phyloP scores from a whole-genome alignment of 1,140 invertebrate genomes.

The Drosophila ananassae region DNA sequence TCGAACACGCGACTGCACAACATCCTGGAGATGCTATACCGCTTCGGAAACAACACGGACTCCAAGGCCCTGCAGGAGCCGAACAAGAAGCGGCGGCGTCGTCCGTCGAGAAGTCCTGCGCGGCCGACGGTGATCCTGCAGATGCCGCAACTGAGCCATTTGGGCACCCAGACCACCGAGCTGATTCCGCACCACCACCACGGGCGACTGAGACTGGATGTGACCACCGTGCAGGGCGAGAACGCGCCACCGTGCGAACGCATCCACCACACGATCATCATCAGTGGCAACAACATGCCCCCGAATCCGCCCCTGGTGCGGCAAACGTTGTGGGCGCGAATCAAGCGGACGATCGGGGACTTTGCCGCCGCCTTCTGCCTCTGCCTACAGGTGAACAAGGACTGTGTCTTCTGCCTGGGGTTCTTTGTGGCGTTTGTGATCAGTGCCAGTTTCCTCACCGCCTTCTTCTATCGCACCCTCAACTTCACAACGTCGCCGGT shows the following conservation, averaged over 20 bases:
- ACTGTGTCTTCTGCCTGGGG: constrained; percentile 78
- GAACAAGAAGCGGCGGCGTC: constrained; percentile 20
- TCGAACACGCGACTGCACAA: constrained; percentile 20
- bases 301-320: neutral
- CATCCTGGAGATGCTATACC: constrained; percentile 49
- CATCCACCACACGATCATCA: constrained; percentile 64
- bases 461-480: constrained; percentile 78
- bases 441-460: constrained; percentile 76
- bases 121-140: constrained; percentile 10
- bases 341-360: constrained; percentile 46
- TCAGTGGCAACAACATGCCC: constrained; percentile 41
- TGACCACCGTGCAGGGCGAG: constrained; percentile 2
- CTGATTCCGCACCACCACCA: neutral
- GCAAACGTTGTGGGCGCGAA: constrained; percentile 18
- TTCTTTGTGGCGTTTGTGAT: constrained; percentile 79
- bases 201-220: constrained; percentile 15
- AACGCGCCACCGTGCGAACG: constrained; percentile 54
- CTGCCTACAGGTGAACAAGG: constrained; percentile 77
- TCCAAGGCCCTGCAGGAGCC: constrained; percentile 27
- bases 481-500: constrained; percentile 35
- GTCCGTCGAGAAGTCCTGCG: neutral
- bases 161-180: constrained; percentile 55
- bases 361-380: constrained; percentile 68
- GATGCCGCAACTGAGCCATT: constrained; percentile 20
- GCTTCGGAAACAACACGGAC: constrained; percentile 35